Evolutionary conservation across 2,888 invertebrate genomes (phyloP), one percentile per base, ranked within the genome.

Genomic region (Octodonta nipae): DNA sequence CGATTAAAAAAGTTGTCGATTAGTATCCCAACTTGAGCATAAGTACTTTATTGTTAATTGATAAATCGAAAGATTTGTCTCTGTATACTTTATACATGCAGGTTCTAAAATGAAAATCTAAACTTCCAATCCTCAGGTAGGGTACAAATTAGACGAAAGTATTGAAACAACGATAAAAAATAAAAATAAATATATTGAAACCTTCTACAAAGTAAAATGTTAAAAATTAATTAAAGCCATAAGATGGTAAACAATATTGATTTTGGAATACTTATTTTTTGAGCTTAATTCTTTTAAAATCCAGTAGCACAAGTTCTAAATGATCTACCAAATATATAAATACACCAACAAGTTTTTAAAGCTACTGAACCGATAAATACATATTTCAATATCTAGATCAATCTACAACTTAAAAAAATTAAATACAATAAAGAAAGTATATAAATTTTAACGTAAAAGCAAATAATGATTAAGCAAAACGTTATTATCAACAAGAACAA

Each of bases 281-380:
- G 47, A 48, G 46, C 45, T 45, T 38, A 43, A 42, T 45, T 47
- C 45, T 46, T 43, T 39, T 40, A 26, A 47, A 34, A 39, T 46
- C 47, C 49, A 49, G 47, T 49, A 49, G 47, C 46, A 40, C n/a
- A n/a, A n/a, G 45, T 42, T 45, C 46, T 47, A 48, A 48, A 48
- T 35, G 36, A 38, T 44, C 45, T 46, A 48, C 41, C 41, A 46
- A 44, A 45, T 42, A 44, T 38, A 40, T n/a, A 42, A 38, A 39
- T 46, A 49, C 49, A 49, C 40, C 43, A 45, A 48, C 38, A 40
- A 39, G 44, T n/a, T n/a, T n/a, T n/a, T 42, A 46, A 37, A 42
- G 49, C 49, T 47, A 48, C 49, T 47, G 46, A 47, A 48, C 43
- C 42, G n/a, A n/a, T n/a, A 37, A 46, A 44, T 47, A 47, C 37